Evolutionary conservation across 2,888 invertebrate genomes (phyloP), one percentile per base, ranked within the genome.

Genomic region (Pelosia muscerda): DNA sequence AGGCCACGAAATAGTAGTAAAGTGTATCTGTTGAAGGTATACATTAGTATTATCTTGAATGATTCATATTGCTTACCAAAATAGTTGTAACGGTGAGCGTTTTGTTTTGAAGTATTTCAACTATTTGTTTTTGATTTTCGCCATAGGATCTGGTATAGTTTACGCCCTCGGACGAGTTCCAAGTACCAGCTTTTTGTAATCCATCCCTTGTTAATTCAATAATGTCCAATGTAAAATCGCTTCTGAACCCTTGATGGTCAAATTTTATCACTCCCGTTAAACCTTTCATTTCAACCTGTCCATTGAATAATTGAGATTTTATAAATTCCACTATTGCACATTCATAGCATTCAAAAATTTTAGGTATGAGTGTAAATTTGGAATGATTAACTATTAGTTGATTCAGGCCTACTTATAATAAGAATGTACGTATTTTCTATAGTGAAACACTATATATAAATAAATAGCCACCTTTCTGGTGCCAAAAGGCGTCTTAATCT

Each of bases 251-350:
- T 94, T 98, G 97, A 91, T 98, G 97, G 93, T 99, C 98, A 91
- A 99, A 98, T 93, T 98, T 98, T 84, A 99, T 98, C 68, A 97
- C 96, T 75, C 99, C 99, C 1, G 98, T 98, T 79, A 98, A 94
- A n/a, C 99, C 99, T 82, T 97, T 96, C 96, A 98, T 98, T 95
- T 98, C 98, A 74, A 98, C 97, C 98, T 98, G 91, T 79, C 86
- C 74, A 86, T 87, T 84, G 79, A 87, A 84, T 86, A 82, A 84
- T 84, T 74, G 71, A 79, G 74, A n/a, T n/a, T n/a, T n/a, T n/a
- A n/a, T n/a, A n/a, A n/a, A n/a, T n/a, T n/a, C n/a, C n/a, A 15
- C 10, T 22, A 59, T 23, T 59, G 28, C 26, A 22, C 19, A 25
- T 10, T 23, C 2, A 34, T 34, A 34, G 11, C 38, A 38, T 38